phyloP scores from a whole-genome alignment of 37 sponge, comb jelly and placozoan genomes.

The Agelas oroides region DNA sequence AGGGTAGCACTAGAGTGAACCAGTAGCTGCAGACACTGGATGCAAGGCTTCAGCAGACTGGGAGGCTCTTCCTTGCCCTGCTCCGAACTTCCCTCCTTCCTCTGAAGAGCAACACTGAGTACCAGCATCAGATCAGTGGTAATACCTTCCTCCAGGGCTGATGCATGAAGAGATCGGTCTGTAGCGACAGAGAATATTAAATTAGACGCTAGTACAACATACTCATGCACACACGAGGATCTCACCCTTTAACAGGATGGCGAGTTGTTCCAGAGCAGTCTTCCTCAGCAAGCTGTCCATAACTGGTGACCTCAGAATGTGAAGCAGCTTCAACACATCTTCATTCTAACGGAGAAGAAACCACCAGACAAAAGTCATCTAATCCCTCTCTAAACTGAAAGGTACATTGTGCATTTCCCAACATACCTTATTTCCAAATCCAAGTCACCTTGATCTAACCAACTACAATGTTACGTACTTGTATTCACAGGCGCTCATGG shows the following conservation, averaged over 20 bases:
- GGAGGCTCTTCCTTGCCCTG: not conserved
- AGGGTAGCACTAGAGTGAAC: not conserved
- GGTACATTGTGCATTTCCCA: too few species aligned
- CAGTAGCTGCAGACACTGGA: slow-evolving; percentile 49
- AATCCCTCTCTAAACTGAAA: too few species aligned
- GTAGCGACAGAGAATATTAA: not conserved
- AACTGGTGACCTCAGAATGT: slow-evolving; percentile 51
- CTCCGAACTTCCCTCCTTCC: not conserved
- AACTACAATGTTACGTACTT: too few species aligned
- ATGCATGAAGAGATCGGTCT: slow-evolving; percentile 63
- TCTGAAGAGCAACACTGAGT: slow-evolving; percentile 8
- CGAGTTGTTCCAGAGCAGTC: slow-evolving; percentile 76
- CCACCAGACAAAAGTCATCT: too few species aligned
- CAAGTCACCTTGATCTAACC: too few species aligned
- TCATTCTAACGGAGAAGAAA: slow-evolving; percentile 20
- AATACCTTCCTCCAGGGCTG: slow-evolving; percentile 60
- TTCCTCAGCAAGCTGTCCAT: slow-evolving; percentile 58
- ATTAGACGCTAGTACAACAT: too few species aligned
- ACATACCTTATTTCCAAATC: too few species aligned
- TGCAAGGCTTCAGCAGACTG: slow-evolving; percentile 29
- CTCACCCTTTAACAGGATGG: slow-evolving; percentile 65
- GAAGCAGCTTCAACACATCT: slow-evolving; percentile 58
- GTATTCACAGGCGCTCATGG: too few species aligned
- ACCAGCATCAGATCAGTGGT: not conserved
- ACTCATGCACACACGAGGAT: too few species aligned